Evolutionary conservation across 2,113 vertebrate species (phyloP).

Genomic region (Enhydra lutris): DNA sequence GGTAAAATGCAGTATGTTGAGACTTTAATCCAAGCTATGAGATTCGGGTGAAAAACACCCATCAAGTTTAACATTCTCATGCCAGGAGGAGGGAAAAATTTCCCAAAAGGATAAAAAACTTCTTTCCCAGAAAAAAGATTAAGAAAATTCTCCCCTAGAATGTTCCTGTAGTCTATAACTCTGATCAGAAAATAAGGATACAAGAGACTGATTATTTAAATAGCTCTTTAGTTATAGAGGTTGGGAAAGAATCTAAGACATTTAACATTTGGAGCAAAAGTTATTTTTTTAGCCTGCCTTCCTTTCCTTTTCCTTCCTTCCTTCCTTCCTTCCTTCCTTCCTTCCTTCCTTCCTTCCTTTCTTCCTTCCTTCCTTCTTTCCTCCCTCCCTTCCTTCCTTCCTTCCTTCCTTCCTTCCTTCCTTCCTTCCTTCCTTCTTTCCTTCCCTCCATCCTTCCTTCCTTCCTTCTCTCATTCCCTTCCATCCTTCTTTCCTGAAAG

Average conservation of each 20-base stretch:
- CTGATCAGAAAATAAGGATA: neutral
- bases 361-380: neutral
- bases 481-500: neutral
- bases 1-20: neutral
- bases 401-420: neutral
- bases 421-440: neutral
- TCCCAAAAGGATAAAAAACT: neutral
- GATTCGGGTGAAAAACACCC: neutral
- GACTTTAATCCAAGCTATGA: neutral
- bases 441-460: neutral
- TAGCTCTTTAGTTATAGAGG: neutral
- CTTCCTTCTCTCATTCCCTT: neutral
- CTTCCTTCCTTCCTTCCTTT: no score
- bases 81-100: neutral
- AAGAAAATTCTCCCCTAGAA: neutral
- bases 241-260: neutral
- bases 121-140: neutral
- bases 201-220: neutral
- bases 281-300: neutral
- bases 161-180: neutral
- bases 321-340: neutral
- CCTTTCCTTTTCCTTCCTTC: neutral
- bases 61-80: neutral
- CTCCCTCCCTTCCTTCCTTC: neutral
- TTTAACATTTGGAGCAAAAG: neutral